A percentile compares a stretch with the other conserved stretches of the same genome.
phyloP scores from a whole-genome alignment of 2,888 invertebrate genomes.

The Apodemia mormo region DNA sequence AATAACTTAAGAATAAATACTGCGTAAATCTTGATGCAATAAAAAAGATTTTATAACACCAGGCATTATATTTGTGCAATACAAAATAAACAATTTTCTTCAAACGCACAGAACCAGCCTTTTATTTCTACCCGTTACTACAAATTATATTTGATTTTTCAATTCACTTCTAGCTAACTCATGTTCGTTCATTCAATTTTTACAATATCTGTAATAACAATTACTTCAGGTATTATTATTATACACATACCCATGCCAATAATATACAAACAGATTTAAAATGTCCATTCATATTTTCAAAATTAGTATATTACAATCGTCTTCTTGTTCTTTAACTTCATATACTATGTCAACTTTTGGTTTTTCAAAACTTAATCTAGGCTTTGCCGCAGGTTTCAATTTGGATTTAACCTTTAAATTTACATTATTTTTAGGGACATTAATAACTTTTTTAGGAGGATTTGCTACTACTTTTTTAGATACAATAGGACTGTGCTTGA shows the following conservation, averaged over 20 bases:
- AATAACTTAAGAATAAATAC: too few relatives aligned
- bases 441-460: neutral
- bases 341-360: conserved; percentile 47
- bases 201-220: too few relatives aligned
- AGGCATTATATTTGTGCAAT: too few relatives aligned
- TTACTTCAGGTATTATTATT: too few relatives aligned
- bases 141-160: too few relatives aligned
- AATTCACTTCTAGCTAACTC: too few relatives aligned
- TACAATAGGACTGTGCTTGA: neutral
- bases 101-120: too few relatives aligned
- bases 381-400: neutral
- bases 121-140: too few relatives aligned
- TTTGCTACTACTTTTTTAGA: neutral
- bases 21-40: too few relatives aligned
- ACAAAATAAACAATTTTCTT: too few relatives aligned
- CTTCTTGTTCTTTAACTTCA: conserved; percentile 63
- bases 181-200: too few relatives aligned
- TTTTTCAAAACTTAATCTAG: conserved; percentile 24
- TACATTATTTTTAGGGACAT: neutral
- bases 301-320: conserved; percentile 69
- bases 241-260: neutral
- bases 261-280: neutral
- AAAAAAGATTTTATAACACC: too few relatives aligned
- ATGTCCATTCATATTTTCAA: conserved; percentile 51
- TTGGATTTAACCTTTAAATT: neutral